phyloP scores from a whole-genome alignment of 2,888 invertebrate genomes.

The Brachypalpus laphriformis region DNA sequence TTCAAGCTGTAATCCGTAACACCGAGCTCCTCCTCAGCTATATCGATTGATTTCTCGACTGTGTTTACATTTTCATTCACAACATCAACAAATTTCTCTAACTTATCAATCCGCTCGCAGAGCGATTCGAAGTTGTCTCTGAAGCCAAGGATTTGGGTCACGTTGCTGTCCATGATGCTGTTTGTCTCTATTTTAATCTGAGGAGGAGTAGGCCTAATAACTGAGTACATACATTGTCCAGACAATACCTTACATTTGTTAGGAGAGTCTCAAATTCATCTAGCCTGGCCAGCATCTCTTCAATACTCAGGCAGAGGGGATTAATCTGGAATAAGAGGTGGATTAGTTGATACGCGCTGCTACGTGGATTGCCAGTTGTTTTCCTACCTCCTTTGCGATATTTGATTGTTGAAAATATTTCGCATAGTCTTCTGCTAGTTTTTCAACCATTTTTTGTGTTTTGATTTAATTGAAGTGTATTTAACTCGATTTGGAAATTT shows the following conservation, averaged over 20 bases:
- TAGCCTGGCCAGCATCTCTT: constrained; percentile 87
- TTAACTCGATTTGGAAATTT: background rate
- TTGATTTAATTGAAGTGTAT: background rate
- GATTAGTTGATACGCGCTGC: background rate
- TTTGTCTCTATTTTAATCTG: constrained; percentile 81
- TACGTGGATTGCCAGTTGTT: background rate
- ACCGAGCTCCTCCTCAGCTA: constrained; percentile 86
- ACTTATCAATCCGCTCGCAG: constrained; percentile 84
- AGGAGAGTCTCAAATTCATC: constrained; percentile 87
- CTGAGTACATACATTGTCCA: background rate
- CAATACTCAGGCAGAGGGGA: constrained; percentile 86
- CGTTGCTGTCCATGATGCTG: constrained; percentile 81
- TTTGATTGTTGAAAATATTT: constrained; percentile 84
- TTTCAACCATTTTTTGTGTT: constrained; percentile 52
- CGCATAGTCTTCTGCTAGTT: constrained; percentile 84
- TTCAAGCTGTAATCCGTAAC: constrained; percentile 85
- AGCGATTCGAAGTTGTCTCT: constrained; percentile 84
- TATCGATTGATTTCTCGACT: constrained; percentile 85
- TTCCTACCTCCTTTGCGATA: constrained; percentile 83
- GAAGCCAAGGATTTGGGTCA: constrained; percentile 84
- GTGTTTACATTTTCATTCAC: constrained; percentile 84
- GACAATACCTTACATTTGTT: constrained; percentile 83
- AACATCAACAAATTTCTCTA: constrained; percentile 84
- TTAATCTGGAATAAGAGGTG: constrained; percentile 78
- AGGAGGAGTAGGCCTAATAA: background rate